Base-by-base conservation (phyloP, 2,888 invertebrate species). In the Spisula solida region DNA sequence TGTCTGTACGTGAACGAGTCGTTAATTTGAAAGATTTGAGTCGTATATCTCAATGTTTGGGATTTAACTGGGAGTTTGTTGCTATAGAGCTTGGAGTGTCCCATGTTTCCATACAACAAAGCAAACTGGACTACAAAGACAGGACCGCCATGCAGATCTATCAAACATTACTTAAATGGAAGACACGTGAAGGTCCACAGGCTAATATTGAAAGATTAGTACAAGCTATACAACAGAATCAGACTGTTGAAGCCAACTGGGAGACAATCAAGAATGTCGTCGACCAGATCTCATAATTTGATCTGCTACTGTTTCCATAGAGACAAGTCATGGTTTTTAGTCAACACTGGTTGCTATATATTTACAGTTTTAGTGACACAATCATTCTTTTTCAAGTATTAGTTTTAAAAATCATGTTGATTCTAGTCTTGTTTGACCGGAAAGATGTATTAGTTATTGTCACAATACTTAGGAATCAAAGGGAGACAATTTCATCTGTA, bases 141-240 rank as follows among this genome's bases (percentile, higher is more conserved):
- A 82, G 90, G n/a, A 88, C 91, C 66, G 92, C 91, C 34, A 90
- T 91, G 87, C 92, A 93, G 88, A 93, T 93, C 12, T 93, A 89
- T 48, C 85, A 91, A 14, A 56, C 85, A 10, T 56, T 93, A 16
- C 48, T 88, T 41, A 91, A 91, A 48, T 92, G 92, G 92, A 92
- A 86, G 29, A 82, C 34, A 29, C 70, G 51, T 48, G 41, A 87
- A 29, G 84, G 87, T 12, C n/a, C 48, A 14, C 66, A 78, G 14
- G 91, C 92, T 0, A 91, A 84, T 5, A 82, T 89, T 14, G 87
- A 90, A 41, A 75, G 85, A 2, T 84, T 88, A 25, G 80, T 90
- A 31, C 86, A 91, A 56, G 90, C 91, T 0, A 90, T 93, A 66
- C 78, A 88, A 66, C 84, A 80, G 5, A 84, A 83, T 51, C 66